phyloP scores from a whole-genome alignment of 2,888 invertebrate genomes.

The Andrena bucephala region DNA sequence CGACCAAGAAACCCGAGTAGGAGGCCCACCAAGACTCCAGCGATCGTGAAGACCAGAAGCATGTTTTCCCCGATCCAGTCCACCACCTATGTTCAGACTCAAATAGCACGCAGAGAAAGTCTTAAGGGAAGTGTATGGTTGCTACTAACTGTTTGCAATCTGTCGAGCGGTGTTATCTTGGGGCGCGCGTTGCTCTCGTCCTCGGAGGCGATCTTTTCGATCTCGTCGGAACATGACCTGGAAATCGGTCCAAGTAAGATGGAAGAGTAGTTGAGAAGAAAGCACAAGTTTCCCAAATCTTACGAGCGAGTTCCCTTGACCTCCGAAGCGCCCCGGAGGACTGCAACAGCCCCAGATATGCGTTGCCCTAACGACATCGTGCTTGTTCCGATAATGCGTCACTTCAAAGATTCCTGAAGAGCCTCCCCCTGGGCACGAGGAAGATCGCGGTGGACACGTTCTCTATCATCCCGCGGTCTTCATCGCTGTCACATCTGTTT shows the following conservation, averaged over 20 bases:
- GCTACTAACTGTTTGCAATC: conserved; percentile 71
- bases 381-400: conserved; percentile 21
- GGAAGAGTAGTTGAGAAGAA: not conserved
- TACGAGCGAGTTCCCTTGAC: conserved; percentile 71
- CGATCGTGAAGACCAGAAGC: conserved; percentile 87
- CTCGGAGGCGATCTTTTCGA: conserved; percentile 78
- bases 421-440: conserved; percentile 49
- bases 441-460: conserved; percentile 35
- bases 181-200: conserved; percentile 64
- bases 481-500: conserved; percentile 26
- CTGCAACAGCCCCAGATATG: conserved; percentile 74
- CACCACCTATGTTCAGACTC: conserved; percentile 72
- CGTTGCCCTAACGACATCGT: conserved; percentile 76
- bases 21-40: conserved; percentile 87
- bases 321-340: conserved; percentile 72
- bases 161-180: conserved; percentile 68
- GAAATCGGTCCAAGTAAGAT: conserved; percentile 48
- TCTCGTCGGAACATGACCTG: conserved; percentile 72
- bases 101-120: not conserved
- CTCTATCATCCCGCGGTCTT: conserved; percentile 61
- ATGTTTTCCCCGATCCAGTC: conserved; percentile 86
- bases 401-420: conserved; percentile 41
- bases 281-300: conserved; percentile 36
- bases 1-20: conserved; percentile 87
- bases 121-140: not conserved